These are phyloP conservation scores for Pogonocherus hispidulus DNA, from an alignment of 2,888 invertebrate species.

Conservation along the genomic window DNA sequence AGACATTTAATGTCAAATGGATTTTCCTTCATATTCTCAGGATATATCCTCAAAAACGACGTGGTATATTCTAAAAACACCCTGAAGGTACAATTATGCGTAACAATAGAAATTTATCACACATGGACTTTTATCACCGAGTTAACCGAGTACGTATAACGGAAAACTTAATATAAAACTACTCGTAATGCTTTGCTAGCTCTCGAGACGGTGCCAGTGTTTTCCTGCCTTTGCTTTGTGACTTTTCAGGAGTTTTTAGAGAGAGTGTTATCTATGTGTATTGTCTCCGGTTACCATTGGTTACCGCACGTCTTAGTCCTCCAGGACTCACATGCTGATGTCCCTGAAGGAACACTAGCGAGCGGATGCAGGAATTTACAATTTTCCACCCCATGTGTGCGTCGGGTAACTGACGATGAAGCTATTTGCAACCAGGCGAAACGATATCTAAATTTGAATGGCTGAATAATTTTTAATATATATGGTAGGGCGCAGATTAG, in stretches of 20 bases:
- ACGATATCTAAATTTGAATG: slow-evolving; percentile 11
- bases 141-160: no score
- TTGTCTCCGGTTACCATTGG: slow-evolving; percentile 45
- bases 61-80: no score
- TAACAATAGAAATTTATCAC: no score
- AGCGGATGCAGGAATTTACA: slow-evolving; percentile 52
- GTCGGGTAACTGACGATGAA: slow-evolving; percentile 11
- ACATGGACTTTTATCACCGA: no score
- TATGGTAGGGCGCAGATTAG: neutral
- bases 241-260: slow-evolving; percentile 23
- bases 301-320: slow-evolving; percentile 45
- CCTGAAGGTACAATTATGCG: no score
- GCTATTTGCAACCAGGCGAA: slow-evolving; percentile 3
- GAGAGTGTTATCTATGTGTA: slow-evolving; percentile 39
- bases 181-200: neutral
- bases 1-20: no score
- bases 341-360: slow-evolving; percentile 49
- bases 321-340: slow-evolving; percentile 38
- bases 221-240: slow-evolving; percentile 2
- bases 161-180: no score
- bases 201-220: neutral
- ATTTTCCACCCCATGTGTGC: slow-evolving; percentile 45
- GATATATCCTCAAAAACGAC: no score
- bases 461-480: neutral
- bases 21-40: no score